phyloP scores from a whole-genome alignment of 2,888 invertebrate species.

The Stenodema calcarata region DNA sequence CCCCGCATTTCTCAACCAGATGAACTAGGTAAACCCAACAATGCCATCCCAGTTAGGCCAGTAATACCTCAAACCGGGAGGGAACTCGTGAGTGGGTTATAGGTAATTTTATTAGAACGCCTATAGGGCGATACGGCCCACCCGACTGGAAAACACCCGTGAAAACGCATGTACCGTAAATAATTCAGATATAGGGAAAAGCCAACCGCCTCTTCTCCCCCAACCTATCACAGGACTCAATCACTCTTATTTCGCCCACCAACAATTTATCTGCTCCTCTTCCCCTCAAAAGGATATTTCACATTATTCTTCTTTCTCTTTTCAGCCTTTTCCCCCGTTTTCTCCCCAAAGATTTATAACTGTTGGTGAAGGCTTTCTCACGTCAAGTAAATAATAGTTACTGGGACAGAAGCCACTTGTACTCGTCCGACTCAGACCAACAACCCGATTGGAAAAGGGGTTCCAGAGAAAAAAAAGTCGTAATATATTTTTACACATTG shows the following conservation, averaged over 20 bases:
- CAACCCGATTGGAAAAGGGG: conserved; percentile 3
- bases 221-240: background rate
- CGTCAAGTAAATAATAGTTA: conserved; percentile 12
- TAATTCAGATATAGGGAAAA: conserved; percentile 3
- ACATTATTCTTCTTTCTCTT: background rate
- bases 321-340: background rate
- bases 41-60: background rate
- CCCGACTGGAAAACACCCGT: background rate
- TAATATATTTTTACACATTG: background rate
- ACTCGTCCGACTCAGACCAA: conserved; percentile 4
- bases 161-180: background rate
- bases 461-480: background rate
- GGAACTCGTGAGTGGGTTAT: background rate
- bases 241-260: background rate
- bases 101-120: background rate
- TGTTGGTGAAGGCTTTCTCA: background rate
- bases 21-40: background rate
- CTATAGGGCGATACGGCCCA: background rate
- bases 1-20: background rate
- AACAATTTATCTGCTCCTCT: conserved; percentile 15
- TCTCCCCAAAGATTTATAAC: conserved; percentile 1
- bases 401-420: conserved; percentile 5
- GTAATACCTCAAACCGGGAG: background rate
- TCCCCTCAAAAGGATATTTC: background rate
- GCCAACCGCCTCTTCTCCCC: background rate